Conservation (phyloP, 1,140 invertebrate species). For the Drosophila pallidifrons region DNA sequence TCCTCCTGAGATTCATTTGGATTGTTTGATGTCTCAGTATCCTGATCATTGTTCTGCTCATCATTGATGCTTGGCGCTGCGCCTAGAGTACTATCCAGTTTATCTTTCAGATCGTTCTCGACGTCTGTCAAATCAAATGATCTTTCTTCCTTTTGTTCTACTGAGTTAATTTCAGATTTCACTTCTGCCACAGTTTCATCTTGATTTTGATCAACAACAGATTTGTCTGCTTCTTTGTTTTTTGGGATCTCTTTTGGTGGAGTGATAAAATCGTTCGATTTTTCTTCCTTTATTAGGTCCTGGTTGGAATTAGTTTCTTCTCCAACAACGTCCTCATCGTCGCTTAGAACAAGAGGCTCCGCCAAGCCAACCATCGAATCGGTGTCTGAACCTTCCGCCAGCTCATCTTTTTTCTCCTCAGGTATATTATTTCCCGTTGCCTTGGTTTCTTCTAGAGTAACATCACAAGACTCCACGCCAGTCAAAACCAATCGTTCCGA, state of each 20-base stretch:
- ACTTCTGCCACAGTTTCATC: neutral
- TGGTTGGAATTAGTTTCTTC: neutral
- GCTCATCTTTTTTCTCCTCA: neutral
- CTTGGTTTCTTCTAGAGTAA: constrained; percentile 63
- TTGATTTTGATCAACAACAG: neutral
- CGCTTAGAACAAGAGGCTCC: constrained; percentile 62
- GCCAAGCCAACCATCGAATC: constrained; percentile 55
- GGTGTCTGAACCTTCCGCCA: constrained; percentile 33
- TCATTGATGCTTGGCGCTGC: neutral
- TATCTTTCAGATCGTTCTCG: neutral
- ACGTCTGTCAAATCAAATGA: neutral
- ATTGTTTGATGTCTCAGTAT: neutral
- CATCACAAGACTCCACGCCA: constrained; percentile 48
- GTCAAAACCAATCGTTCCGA: constrained; percentile 61
- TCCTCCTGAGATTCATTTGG: neutral
- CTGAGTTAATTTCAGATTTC: neutral
- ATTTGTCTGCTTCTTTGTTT: neutral
- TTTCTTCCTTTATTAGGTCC: neutral
- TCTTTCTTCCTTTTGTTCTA: neutral
- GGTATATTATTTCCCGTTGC: neutral
- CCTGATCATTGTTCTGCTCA: neutral
- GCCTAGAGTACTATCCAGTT: neutral
- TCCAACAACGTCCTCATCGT: constrained; percentile 45
- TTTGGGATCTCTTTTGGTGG: neutral
- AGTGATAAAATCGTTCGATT: neutral